Evolutionary conservation across 2,888 invertebrate species (phyloP).

Genomic region (Chymomyza procnemis): DNA sequence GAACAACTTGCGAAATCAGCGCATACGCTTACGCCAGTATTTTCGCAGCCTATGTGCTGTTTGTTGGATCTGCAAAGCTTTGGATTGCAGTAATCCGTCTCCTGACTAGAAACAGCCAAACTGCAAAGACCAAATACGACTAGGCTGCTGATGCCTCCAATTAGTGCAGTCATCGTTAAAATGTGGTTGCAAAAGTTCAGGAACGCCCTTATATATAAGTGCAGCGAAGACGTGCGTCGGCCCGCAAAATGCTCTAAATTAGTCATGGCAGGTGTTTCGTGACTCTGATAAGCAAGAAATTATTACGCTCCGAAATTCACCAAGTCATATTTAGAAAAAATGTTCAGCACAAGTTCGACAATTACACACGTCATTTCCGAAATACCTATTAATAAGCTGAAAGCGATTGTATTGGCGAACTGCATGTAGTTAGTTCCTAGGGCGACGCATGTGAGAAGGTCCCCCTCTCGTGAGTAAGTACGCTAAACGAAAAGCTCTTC

Average conservation of each 20-base stretch:
- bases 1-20: too few species aligned
- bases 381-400: too few species aligned
- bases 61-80: neutral
- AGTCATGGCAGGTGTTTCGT: neutral
- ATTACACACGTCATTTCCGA: too few species aligned
- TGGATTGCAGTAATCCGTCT: constrained; percentile 19
- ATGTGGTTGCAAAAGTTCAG: neutral
- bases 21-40: constrained; percentile 22
- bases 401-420: too few species aligned
- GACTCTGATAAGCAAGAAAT: neutral
- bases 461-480: too few species aligned
- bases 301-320: neutral
- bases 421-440: too few species aligned
- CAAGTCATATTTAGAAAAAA: neutral
- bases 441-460: too few species aligned
- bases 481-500: too few species aligned
- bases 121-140: neutral
- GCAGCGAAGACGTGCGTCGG: neutral
- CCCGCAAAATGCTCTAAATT: neutral
- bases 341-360: too few species aligned
- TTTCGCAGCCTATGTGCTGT: constrained; percentile 20
- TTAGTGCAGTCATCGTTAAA: neutral
- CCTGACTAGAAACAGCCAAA: neutral
- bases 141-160: neutral
- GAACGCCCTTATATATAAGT: neutral